Evolutionary conservation across 2,888 invertebrate genomes (phyloP), one percentile per base, ranked within the genome.

Genomic region (Clunio marinus): DNA sequence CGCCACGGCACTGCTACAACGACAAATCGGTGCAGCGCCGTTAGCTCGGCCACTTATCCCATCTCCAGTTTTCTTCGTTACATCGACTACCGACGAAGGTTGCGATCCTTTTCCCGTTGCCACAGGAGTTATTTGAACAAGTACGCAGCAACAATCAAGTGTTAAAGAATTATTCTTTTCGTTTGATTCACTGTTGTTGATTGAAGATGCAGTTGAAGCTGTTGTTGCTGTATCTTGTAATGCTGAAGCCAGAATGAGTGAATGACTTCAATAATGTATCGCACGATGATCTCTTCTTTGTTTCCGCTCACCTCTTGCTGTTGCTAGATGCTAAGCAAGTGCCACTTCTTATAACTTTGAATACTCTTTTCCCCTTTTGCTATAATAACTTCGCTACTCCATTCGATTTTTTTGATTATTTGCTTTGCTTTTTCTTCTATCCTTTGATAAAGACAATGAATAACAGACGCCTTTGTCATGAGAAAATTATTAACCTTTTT

Each of bases 71-170:
- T 68, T 68, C 28, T 68, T 68, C 17, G 58, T 58, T 57, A 25
- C 68, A 37, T 68, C 68, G 58, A 32, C 45, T 55, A 66, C 28
- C 15, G 66, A 27, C 46, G 55, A 51, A n/a, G 66, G 55, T 51
- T 66, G 66, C 55, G 66, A 66, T 37, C 58, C 68, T 58, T 68
- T 68, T 5, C 71, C 71, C 32, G 77, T 76, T 68, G 73, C 72
- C 73, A 78, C 79, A 73, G 79, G 79, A 73, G 79, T 79, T 75
- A 79, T 79, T 76, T 79, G 78, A 74, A 79, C 79, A 75, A 79
- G 78, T 77, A 79, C 79, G 77, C 79, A 79, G 78, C 79, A 79
- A 75, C 79, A 79, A 76, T 79, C 79, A 74, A 79, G 76, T 76
- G 78, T 78, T 76, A 79, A 77, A 76, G 79, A 75, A 73, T 79